phyloP scores from a whole-genome alignment of 2,888 invertebrate species.

The Busseola fusca region DNA sequence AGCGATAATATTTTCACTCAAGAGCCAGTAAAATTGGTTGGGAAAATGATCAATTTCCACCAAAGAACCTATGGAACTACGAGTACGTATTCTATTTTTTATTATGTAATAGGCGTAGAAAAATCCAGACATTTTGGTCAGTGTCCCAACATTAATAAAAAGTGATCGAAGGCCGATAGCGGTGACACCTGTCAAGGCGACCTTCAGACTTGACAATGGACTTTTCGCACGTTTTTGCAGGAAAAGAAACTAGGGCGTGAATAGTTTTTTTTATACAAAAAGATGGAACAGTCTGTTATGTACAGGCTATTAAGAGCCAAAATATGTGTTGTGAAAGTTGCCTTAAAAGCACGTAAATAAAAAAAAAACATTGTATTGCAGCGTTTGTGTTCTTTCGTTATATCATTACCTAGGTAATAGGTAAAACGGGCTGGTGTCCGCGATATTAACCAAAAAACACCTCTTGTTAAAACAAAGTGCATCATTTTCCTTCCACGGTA shows the following conservation, averaged over 20 bases:
- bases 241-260: slow-evolving; percentile 20
- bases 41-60: slow-evolving; percentile 1
- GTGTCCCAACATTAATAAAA: slow-evolving; percentile 65
- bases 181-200: slow-evolving; percentile 65
- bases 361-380: neutral
- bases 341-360: neutral
- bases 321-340: neutral
- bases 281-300: slow-evolving; percentile 11
- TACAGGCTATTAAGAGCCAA: slow-evolving; percentile 8
- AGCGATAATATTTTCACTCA: neutral
- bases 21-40: neutral
- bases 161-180: slow-evolving; percentile 66
- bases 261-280: slow-evolving; percentile 29
- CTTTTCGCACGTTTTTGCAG: slow-evolving; percentile 35
- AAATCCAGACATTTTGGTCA: slow-evolving; percentile 57
- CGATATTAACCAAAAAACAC: neutral
- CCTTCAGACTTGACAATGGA: slow-evolving; percentile 55
- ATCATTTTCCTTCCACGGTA: neutral
- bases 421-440: too few relatives aligned
- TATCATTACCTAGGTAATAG: too few relatives aligned
- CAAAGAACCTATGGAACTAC: slow-evolving; percentile 1
- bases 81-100: slow-evolving; percentile 52
- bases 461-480: neutral
- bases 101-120: slow-evolving; percentile 53
- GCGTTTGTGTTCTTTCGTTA: neutral